These are phyloP conservation scores for Platerodrilus igneus DNA, from an alignment of 2,888 invertebrate genomes.

Conservation along the genomic window DNA sequence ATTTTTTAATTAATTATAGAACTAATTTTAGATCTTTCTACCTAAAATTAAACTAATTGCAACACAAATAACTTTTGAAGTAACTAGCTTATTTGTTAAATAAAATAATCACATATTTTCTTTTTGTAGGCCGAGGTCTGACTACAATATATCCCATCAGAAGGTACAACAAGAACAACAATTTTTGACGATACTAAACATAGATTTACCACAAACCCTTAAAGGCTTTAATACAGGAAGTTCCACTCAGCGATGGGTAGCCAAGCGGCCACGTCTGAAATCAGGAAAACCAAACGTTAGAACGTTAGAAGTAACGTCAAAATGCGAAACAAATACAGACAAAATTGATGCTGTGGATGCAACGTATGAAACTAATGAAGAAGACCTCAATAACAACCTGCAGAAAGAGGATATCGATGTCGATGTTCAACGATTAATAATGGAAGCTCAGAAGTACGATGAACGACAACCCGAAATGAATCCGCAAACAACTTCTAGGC, in stretches of 20 bases:
- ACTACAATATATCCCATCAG: constrained; percentile 4
- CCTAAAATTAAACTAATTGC: too few species aligned
- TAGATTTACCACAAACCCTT: constrained; percentile 36
- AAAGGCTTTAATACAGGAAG: constrained; percentile 38
- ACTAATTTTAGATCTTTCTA: too few species aligned
- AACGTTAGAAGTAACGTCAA: constrained; percentile 1
- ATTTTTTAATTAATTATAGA: too few species aligned
- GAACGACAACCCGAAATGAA: constrained; percentile 19
- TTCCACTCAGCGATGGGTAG: constrained; percentile 41
- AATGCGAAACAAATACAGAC: constrained; percentile 14
- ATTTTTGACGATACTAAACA: constrained; percentile 33
- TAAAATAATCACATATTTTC: too few species aligned
- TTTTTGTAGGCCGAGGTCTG: constrained; percentile 1
- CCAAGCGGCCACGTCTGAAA: constrained; percentile 39
- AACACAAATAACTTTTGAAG: too few species aligned
- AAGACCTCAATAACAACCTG: constrained; percentile 4
- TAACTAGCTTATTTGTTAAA: too few species aligned
- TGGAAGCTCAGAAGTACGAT: constrained; percentile 15
- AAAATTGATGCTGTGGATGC: constrained; percentile 16
- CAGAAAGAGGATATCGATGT: constrained; percentile 35
- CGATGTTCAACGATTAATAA: constrained; percentile 35
- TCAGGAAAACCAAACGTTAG: constrained; percentile 26
- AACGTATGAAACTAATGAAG: constrained; percentile 8
- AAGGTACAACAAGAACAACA: constrained; percentile 18
- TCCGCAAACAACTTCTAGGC: too few species aligned